Base-by-base conservation (phyloP, 2,888 invertebrate species). In the Julus scanicus region DNA sequence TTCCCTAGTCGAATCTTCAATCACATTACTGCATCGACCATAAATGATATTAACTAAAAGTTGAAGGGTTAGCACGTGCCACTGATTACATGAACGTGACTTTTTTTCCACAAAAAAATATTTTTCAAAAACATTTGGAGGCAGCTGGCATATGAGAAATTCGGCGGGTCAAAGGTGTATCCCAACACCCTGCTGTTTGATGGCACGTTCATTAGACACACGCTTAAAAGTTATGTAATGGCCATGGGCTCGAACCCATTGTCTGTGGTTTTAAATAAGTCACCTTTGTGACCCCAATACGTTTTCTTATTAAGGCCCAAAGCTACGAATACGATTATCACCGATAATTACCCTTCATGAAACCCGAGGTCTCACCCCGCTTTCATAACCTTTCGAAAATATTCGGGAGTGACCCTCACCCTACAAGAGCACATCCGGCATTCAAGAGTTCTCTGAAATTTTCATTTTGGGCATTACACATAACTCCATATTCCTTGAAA, bases 151-250 rank as follows among this genome's bases (percentile, higher is more conserved):
- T 29, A 80, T 29, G 80, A 29, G 71, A 63, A 63, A 20, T 17
- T 63, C 20, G 1, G 63, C 63, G 20, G 71, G 80, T 80, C 80
- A 80, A 80, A 80, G 80, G 80, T 80, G 13, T 37, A 80, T 15
- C 37, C 80, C 80, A 80, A 80, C 80, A 80, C 80, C 80, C 80
- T 80, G 80, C 80, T 80, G 80, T 80, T 80, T 80, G 80, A 80
- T 80, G 71, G 80, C 37, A 80, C 80, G 80, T 80, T 37, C 80
- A 80, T 80, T 80, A 80, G 80, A 37, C 80, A 37, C 80, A 80
- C 80, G 80, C 37, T 37, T 80, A 37, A 4, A 80, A 80, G 80
- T 80, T 80, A 80, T 80, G 80, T 37, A 80, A 80, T 80, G 80
- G 80, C 80, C 80, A 80, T 37, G 80, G 80, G 80, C 80, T 80